Evolutionary conservation across 2,888 invertebrate genomes (phyloP).

Genomic region (Agrotis ipsilon): DNA sequence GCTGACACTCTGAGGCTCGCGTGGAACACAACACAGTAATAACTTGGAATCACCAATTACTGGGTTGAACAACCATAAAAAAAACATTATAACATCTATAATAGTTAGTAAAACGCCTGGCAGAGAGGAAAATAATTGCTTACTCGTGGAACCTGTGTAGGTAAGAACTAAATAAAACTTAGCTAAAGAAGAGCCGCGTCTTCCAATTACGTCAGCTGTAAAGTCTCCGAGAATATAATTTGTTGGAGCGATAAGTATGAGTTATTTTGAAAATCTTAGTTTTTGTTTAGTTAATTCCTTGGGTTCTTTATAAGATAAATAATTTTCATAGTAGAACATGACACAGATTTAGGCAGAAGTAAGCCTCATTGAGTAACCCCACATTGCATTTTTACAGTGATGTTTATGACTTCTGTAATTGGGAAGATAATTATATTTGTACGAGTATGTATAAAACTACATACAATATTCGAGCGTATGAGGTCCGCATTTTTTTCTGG

Average conservation of each 20-base stretch:
- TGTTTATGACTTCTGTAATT: neutral
- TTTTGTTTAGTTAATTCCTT: neutral
- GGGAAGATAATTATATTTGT: neutral
- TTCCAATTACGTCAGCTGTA: constrained; percentile 21
- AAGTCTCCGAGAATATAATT: constrained; percentile 11
- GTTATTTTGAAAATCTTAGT: constrained; percentile 4
- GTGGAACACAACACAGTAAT: too few species aligned
- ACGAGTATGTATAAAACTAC: too few species aligned
- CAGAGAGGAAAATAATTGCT: constrained; percentile 32
- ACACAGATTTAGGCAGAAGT: neutral
- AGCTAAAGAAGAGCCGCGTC: neutral
- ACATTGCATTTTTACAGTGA: neutral
- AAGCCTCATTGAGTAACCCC: neutral
- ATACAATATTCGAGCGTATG: too few species aligned
- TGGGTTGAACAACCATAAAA: neutral
- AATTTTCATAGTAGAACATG: neutral
- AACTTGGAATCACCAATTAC: neutral
- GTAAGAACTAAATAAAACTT: constrained; percentile 30
- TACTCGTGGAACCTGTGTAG: constrained; percentile 30
- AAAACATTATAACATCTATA: neutral
- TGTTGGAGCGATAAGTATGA: constrained; percentile 4
- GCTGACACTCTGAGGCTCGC: too few species aligned
- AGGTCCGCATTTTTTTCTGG: too few species aligned
- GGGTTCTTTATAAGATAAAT: too few species aligned
- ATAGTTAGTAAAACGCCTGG: neutral